Evolutionary conservation across 2,113 vertebrate species (phyloP).

Genomic region (Scomber japonicus): DNA sequence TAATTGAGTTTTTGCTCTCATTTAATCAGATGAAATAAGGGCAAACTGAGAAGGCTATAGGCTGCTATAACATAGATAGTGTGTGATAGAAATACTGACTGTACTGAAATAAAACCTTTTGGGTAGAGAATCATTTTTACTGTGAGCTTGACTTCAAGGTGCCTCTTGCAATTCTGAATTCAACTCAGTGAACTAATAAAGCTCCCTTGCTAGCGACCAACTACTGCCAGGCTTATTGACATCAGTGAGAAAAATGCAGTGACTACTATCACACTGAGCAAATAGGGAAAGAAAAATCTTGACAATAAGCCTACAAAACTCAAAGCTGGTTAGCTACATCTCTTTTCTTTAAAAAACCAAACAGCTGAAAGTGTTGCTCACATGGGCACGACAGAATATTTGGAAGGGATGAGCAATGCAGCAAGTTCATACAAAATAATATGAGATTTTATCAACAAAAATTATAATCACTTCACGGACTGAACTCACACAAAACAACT

Average conservation of each 20-base stretch:
- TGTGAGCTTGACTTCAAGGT: background rate
- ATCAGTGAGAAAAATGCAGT: background rate
- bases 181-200: constrained; percentile 20
- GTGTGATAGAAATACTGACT: background rate
- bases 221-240: constrained; percentile 6
- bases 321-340: background rate
- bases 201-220: background rate
- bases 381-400: background rate
- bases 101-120: constrained; percentile 3
- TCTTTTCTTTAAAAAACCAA: background rate
- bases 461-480: too few relatives aligned
- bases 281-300: background rate
- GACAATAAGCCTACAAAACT: constrained; percentile 1
- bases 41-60: background rate
- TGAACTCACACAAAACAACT: too few relatives aligned
- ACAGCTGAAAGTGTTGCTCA: background rate
- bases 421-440: too few relatives aligned
- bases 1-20: too few relatives aligned
- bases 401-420: background rate
- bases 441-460: too few relatives aligned
- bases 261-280: constrained; percentile 6
- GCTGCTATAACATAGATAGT: background rate
- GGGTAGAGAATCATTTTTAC: background rate
- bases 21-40: background rate
- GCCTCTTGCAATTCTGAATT: background rate